Evolutionary conservation across 1,140 invertebrate species (phyloP).

Genomic region (Euschistus heros): DNA sequence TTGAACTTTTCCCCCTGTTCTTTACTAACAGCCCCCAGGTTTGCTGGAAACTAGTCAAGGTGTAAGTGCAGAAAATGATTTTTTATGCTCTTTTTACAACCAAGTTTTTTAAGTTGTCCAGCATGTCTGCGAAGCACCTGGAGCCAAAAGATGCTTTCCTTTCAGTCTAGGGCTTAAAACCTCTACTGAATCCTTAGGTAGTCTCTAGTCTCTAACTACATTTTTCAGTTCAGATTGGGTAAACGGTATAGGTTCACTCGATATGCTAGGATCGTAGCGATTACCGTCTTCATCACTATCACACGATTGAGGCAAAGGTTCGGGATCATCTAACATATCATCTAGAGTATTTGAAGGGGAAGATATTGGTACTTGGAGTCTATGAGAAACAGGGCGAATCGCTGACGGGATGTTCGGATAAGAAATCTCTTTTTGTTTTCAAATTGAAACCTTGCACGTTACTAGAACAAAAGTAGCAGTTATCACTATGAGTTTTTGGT

Average conservation of each 20-base stretch:
- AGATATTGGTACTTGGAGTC: neutral
- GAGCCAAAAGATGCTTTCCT: no score
- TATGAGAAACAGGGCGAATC: neutral
- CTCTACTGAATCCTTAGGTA: no score
- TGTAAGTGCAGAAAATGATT: conserved; percentile 36
- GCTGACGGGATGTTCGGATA: no score
- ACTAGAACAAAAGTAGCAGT: neutral
- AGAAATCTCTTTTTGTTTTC: neutral
- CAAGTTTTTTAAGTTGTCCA: conserved; percentile 29
- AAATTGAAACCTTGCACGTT: neutral
- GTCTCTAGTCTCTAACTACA: no score
- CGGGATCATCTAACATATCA: neutral
- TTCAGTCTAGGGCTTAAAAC: no score
- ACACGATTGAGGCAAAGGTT: neutral
- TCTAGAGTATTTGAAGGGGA: neutral
- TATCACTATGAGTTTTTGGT: neutral
- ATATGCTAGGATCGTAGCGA: neutral
- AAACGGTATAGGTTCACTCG: no score
- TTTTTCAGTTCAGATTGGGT: no score
- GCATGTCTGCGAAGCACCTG: conserved; percentile 28
- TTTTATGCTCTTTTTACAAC: conserved; percentile 33
- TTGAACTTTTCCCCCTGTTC: conserved; percentile 35
- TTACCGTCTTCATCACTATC: neutral
- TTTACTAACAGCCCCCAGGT: conserved; percentile 34
- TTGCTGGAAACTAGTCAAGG: conserved; percentile 35